Percentiles rank a stretch among this genome's conserved stretches.
These are phyloP conservation scores for Fabriciana adippe DNA, from an alignment of 2,888 invertebrate genomes.

Conservation along the genomic window DNA sequence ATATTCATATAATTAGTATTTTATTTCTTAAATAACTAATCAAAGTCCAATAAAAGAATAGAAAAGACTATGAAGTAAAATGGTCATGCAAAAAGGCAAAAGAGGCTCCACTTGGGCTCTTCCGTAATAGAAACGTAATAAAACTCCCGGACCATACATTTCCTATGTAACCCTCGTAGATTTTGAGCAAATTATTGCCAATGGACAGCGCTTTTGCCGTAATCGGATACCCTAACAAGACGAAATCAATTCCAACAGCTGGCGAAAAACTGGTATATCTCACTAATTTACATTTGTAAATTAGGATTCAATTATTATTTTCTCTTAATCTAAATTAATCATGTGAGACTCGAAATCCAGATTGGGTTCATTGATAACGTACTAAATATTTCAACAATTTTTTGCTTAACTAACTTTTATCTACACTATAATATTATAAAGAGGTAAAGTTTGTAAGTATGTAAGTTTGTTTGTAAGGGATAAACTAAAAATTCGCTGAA, in stretches of 20 bases:
- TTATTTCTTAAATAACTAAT: too few species aligned
- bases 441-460: too few species aligned
- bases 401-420: too few species aligned
- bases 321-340: too few species aligned
- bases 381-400: too few species aligned
- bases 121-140: constrained; percentile 11
- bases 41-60: background rate
- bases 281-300: constrained; percentile 16
- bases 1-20: too few species aligned
- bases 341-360: too few species aligned
- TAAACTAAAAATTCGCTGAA: too few species aligned
- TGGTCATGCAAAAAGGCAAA: constrained; percentile 15
- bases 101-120: constrained; percentile 1
- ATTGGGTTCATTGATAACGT: too few species aligned
- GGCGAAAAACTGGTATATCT: background rate
- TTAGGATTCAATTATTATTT: background rate
- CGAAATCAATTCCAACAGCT: constrained; percentile 6
- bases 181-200: constrained; percentile 19
- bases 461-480: too few species aligned
- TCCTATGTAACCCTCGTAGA: constrained; percentile 12
- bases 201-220: constrained; percentile 7
- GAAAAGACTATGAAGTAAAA: constrained; percentile 9
- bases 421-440: too few species aligned
- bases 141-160: constrained; percentile 18
- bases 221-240: constrained; percentile 16